A percentile compares a stretch with the other conserved stretches of the same genome.
Conservation (phyloP, 1,140 invertebrate species). For the Cydia pomonella region DNA sequence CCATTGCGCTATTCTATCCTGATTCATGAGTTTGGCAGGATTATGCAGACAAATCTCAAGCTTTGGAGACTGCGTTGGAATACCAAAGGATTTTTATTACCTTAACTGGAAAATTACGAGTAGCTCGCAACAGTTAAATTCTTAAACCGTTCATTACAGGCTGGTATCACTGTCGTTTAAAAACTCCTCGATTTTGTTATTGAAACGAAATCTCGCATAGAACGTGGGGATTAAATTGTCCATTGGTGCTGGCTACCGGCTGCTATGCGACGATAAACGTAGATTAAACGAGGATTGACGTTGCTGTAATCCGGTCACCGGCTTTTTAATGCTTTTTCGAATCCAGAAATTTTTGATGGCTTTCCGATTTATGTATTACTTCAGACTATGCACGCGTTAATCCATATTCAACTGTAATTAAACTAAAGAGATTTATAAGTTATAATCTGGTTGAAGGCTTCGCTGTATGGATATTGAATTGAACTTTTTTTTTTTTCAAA, state of each 20-base stretch:
- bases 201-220: slow-evolving; percentile 36
- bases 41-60: slow-evolving; percentile 4
- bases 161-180: slow-evolving; percentile 16
- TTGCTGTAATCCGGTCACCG: slow-evolving; percentile 40
- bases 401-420: neutral
- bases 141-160: neutral
- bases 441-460: too few relatives aligned
- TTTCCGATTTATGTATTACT: slow-evolving; percentile 4
- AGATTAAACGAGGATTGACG: slow-evolving; percentile 50
- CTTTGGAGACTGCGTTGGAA: neutral
- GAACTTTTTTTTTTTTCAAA: too few relatives aligned
- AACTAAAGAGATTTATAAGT: too few relatives aligned
- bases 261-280: slow-evolving; percentile 50
- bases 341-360: neutral
- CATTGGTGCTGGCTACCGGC: slow-evolving; percentile 42
- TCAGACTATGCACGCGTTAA: neutral
- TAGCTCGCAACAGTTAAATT: neutral
- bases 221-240: slow-evolving; percentile 49
- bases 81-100: neutral
- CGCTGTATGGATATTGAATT: too few relatives aligned
- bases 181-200: slow-evolving; percentile 33
- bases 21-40: slow-evolving; percentile 13
- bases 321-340: slow-evolving; percentile 34
- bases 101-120: too few relatives aligned
- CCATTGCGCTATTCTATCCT: neutral